These are phyloP conservation scores for Prenolepis imparis DNA, from an alignment of 2,888 invertebrate species.

Conservation along the genomic window DNA sequence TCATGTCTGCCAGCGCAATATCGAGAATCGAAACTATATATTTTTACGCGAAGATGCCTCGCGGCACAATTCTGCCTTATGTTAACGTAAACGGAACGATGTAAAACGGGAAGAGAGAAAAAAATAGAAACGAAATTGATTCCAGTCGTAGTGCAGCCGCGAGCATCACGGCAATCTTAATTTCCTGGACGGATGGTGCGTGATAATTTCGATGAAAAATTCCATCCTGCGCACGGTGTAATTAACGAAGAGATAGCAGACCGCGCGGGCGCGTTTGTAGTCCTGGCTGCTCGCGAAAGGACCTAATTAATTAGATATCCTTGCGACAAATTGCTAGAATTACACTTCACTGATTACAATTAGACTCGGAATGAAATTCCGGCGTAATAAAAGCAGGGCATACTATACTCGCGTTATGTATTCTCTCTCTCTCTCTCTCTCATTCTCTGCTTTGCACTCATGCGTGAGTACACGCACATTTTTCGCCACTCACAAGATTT, in stretches of 20 bases:
- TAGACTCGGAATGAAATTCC: constrained; percentile 60
- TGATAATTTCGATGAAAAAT: constrained; percentile 58
- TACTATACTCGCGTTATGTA: neutral
- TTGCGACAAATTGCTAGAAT: constrained; percentile 59
- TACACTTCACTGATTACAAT: constrained; percentile 62
- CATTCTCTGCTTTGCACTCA: neutral
- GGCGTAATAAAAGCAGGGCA: constrained; percentile 54
- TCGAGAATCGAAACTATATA: neutral
- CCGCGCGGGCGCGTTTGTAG: constrained; percentile 22
- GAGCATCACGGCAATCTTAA: constrained; percentile 53
- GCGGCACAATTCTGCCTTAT: constrained; percentile 15
- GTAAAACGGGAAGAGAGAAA: constrained; percentile 3
- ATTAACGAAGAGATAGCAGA: constrained; percentile 51
- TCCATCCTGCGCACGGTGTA: constrained; percentile 47
- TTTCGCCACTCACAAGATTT: constrained; percentile 8
- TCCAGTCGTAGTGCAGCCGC: constrained; percentile 36
- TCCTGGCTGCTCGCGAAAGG: constrained; percentile 27
- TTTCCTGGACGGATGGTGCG: constrained; percentile 49
- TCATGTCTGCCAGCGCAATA: neutral
- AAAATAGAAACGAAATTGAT: constrained; percentile 16
- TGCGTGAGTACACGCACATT: neutral
- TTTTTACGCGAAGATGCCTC: constrained; percentile 12
- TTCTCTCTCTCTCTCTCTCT: neutral
- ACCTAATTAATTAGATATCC: constrained; percentile 62
- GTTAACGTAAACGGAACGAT: constrained; percentile 29